Base-by-base conservation (phyloP, 2,888 invertebrate genomes). In the Amiota minor region DNA sequence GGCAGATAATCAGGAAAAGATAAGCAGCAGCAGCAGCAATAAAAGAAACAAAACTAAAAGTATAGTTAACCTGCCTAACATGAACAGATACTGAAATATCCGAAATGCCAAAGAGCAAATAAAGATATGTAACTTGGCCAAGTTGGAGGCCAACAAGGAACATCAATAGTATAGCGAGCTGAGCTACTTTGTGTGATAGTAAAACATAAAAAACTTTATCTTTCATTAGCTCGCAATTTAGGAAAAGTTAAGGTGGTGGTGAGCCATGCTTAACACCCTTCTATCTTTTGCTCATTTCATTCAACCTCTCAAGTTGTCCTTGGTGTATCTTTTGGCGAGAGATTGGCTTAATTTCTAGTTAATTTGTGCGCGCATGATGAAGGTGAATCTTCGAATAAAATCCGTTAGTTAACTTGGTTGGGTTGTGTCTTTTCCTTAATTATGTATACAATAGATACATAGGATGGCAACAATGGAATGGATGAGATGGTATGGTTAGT, bases 191-290 rank as follows among this genome's bases (percentile, higher is more conserved):
- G 35, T 35, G 35, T 35, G 35, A 4, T 35, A 35, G 35, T 35
- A 6, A 35, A 35, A 35, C 35, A 35, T 35, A 35, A 35, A 35
- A 35, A 35, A 83, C 83, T 86, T 84, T 86, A 80, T 77, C 81
- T 84, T 86, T 86, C 77, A 86, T 83, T 83, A 79, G 78, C 67
- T 35, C n/a, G 76, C 74, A 77, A 76, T 78, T 76, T 80, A 75
- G 74, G 75, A 68, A 75, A 75, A 62, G 47, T 46, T 70, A 18
- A 50, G 59, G 35, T 6, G 2, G 35, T 6, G 2, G 6, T 6
- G 46, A 23, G 16, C 14, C 35, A 72, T 50, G 65, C 62, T 59
- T 23, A 11, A 1, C 53, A 23, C 53, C 18, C 18, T 16, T n/a
- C 59, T 11, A 11, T 59, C 11, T 16, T n/a, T 35, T 10, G 65